Base-by-base conservation (phyloP, 2,113 vertebrate genomes). In the Rhabdornis inornatus region DNA sequence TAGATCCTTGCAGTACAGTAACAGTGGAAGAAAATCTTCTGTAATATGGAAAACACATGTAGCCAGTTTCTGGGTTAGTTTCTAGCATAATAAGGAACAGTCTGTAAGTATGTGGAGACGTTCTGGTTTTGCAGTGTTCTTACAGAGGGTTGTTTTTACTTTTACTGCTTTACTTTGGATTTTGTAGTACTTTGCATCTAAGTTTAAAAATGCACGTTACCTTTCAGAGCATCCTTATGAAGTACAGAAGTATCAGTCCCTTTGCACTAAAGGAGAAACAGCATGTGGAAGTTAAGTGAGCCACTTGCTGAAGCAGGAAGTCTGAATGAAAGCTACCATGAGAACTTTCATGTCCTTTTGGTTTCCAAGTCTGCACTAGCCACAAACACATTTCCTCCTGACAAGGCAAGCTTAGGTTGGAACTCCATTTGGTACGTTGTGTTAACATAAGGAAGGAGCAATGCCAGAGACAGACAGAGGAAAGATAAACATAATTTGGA, bases 401-500 rank as follows among this genome's bases (percentile, higher is more conserved):
- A 75, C 57, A 74, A 74, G 47, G 52, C 79, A 80, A 90, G 75
- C 75, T 95, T 77, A 71, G 28, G 13, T 16, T 92, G 64, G 75
- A 92, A 65, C 82, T 90, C 50, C 16, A 27, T 68, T 96, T 87
- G 79, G 79, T 63, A 52, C 52, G 40, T 55, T 66, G 6, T 91
- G 85, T 92, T 88, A 93, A 94, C 60, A 31, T 77, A 90, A 93
- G 65, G 71, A 89, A 83, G 77, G 56, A 92, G 40, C 33, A 20
- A 23, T 83, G 82, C 44, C 84, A 94, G 35, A 55, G 47, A 37
- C 44, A n/a, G 56, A 27, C 15, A 95, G 74, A 68, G 61, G 45
- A 80, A 94, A 88, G 71, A 86, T 81, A 90, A 94, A 92, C 71
- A 86, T 80, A 66, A 14, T 72, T 82, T 88, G 92, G 59, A n/a